These are phyloP conservation scores for Mactra quadrangularis DNA, from an alignment of 1,140 invertebrate genomes.

Conservation along the genomic window DNA sequence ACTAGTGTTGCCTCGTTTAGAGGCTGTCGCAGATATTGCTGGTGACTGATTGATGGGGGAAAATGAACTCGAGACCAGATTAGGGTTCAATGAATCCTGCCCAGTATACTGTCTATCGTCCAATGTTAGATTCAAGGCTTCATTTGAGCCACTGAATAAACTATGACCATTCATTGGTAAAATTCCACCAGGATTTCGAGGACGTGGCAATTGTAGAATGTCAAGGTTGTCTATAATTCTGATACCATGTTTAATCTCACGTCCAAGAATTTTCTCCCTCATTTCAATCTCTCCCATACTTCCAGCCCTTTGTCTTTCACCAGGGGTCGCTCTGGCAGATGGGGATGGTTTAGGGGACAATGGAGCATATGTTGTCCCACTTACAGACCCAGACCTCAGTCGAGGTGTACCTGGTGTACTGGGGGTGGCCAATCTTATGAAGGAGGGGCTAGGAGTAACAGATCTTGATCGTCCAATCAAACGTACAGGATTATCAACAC, in stretches of 20 bases:
- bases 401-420: slow-evolving; percentile 55
- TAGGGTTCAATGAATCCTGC: background rate
- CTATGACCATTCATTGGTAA: slow-evolving; percentile 47
- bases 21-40: background rate
- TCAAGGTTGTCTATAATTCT: slow-evolving; percentile 50
- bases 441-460: slow-evolving; percentile 46
- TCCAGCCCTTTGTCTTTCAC: slow-evolving; percentile 40
- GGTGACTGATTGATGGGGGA: slow-evolving; percentile 1
- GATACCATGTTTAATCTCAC: slow-evolving; percentile 26
- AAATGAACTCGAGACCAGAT: background rate
- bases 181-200: slow-evolving; percentile 53
- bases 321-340: slow-evolving; percentile 24
- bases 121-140: slow-evolving; percentile 42
- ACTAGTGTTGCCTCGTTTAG: slow-evolving; percentile 43
- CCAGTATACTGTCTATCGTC: slow-evolving; percentile 6
- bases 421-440: slow-evolving; percentile 26
- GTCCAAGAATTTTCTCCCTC: slow-evolving; percentile 40
- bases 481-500: background rate
- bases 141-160: slow-evolving; percentile 17
- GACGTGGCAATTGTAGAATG: slow-evolving; percentile 53
- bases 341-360: slow-evolving; percentile 36
- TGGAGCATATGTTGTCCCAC: slow-evolving; percentile 44
- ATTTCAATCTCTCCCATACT: slow-evolving; percentile 60
- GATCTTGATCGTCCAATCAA: slow-evolving; percentile 21
- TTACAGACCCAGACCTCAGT: slow-evolving; percentile 49